Conservation (phyloP, 2,888 invertebrate genomes). For the Selenia dentaria region DNA sequence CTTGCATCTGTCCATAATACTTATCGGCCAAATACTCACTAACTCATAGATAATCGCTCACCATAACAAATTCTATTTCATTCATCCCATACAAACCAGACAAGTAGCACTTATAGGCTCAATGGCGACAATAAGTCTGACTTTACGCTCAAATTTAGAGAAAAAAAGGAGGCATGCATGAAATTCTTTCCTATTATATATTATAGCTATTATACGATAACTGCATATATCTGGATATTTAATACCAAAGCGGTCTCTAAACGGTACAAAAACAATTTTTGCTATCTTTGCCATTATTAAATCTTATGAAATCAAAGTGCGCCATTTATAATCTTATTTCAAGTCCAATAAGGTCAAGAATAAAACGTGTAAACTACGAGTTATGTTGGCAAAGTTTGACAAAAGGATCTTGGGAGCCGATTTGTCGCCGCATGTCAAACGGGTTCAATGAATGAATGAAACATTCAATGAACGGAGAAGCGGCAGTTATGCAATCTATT, state of each 20-base stretch:
- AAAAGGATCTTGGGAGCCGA: slow-evolving; percentile 55
- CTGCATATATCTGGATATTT: slow-evolving; percentile 45
- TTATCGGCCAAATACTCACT: slow-evolving; percentile 36
- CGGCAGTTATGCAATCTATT: slow-evolving; percentile 80
- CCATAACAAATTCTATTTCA: slow-evolving; percentile 66
- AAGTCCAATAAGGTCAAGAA: not conserved
- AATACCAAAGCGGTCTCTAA: slow-evolving; percentile 40
- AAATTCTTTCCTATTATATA: slow-evolving; percentile 65
- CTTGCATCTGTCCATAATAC: slow-evolving; percentile 37
- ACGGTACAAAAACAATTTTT: slow-evolving; percentile 28
- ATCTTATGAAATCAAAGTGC: too few relatives aligned
- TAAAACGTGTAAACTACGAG: not conserved
- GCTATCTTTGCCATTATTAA: slow-evolving; percentile 19
- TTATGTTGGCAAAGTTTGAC: slow-evolving; percentile 26
- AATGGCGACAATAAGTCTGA: slow-evolving; percentile 60
- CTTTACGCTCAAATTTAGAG: slow-evolving; percentile 40
- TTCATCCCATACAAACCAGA: slow-evolving; percentile 42
- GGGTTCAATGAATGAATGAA: slow-evolving; percentile 52
- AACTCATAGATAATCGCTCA: slow-evolving; percentile 59
- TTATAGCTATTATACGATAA: slow-evolving; percentile 68
- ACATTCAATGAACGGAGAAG: slow-evolving; percentile 50
- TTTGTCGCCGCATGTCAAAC: slow-evolving; percentile 78
- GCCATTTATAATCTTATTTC: too few relatives aligned
- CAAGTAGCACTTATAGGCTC: slow-evolving; percentile 60
- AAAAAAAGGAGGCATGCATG: slow-evolving; percentile 67